Conservation (phyloP, 2,113 vertebrate genomes). For the Macquaria australasica region DNA sequence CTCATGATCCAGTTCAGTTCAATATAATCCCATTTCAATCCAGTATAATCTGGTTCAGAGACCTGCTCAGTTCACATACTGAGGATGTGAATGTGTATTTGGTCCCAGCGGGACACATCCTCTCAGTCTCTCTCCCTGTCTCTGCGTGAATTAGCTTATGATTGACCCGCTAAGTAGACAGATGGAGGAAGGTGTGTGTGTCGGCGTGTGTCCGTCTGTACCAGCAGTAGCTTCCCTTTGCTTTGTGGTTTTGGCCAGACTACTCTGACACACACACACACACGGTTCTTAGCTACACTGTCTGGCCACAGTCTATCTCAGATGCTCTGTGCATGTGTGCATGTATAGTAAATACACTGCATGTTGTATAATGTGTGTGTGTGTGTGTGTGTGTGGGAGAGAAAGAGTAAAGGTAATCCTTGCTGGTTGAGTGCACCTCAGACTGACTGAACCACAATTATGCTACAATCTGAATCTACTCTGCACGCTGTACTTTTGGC, state of each 20-base stretch:
- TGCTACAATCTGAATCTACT: constrained; percentile 31
- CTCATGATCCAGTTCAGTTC: constrained; percentile 66
- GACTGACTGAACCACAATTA: constrained; percentile 54
- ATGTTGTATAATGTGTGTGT: constrained; percentile 19
- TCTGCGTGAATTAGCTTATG: constrained; percentile 65
- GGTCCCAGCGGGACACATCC: constrained; percentile 40
- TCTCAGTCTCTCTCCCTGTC: constrained; percentile 40
- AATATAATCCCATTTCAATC: constrained; percentile 67
- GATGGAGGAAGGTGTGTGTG: constrained; percentile 74
- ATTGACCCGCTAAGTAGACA: constrained; percentile 74
- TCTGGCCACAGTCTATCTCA: constrained; percentile 29
- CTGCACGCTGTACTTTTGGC: constrained; percentile 54
- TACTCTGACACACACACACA: constrained; percentile 3
- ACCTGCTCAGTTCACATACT: constrained; percentile 53
- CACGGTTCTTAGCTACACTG: background rate
- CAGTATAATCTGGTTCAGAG: constrained; percentile 68
- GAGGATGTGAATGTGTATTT: constrained; percentile 51
- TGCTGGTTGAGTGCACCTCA: constrained; percentile 38
- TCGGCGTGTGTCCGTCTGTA: constrained; percentile 69
- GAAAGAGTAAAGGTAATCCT: constrained; percentile 14
- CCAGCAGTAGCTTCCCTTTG: constrained; percentile 57
- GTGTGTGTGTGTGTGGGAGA: constrained; percentile 24
- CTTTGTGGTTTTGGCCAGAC: constrained; percentile 69
- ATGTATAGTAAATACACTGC: constrained; percentile 30
- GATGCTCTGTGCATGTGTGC: background rate